These are phyloP conservation scores for Tipula helvola DNA, from an alignment of 2,888 invertebrate genomes.

Conservation along the genomic window DNA sequence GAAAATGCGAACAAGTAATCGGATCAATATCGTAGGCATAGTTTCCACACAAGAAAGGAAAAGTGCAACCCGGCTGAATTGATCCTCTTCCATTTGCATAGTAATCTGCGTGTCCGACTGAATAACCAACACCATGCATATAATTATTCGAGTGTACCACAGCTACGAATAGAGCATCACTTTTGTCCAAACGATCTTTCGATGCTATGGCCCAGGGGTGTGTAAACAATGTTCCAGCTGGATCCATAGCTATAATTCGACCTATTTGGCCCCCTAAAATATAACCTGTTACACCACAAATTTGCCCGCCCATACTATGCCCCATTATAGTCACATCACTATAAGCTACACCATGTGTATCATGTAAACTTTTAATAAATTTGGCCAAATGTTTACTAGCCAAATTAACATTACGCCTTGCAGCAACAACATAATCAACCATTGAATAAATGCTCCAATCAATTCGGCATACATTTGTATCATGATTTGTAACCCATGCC, in stretches of 20 bases:
- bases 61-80: constrained; percentile 30
- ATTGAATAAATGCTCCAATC: constrained; percentile 31
- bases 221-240: constrained; percentile 32
- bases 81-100: constrained; percentile 32
- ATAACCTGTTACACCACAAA: constrained; percentile 31
- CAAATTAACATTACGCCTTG: not conserved
- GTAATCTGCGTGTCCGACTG: constrained; percentile 33
- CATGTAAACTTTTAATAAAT: constrained; percentile 27
- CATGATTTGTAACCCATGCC: constrained; percentile 29
- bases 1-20: not conserved
- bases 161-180: constrained; percentile 31
- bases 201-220: constrained; percentile 27
- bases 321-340: constrained; percentile 29
- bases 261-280: constrained; percentile 26
- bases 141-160: constrained; percentile 32
- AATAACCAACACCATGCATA: constrained; percentile 26
- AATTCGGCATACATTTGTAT: constrained; percentile 30
- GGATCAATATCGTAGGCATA: not conserved
- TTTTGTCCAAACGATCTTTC: constrained; percentile 27
- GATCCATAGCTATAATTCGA: constrained; percentile 34
- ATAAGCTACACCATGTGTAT: constrained; percentile 19
- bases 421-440: constrained; percentile 27
- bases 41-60: constrained; percentile 13
- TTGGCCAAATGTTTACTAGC: constrained; percentile 21
- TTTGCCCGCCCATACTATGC: constrained; percentile 33